Conservation (phyloP, 1,140 invertebrate genomes). For the Ctenoplectra terminalis region DNA sequence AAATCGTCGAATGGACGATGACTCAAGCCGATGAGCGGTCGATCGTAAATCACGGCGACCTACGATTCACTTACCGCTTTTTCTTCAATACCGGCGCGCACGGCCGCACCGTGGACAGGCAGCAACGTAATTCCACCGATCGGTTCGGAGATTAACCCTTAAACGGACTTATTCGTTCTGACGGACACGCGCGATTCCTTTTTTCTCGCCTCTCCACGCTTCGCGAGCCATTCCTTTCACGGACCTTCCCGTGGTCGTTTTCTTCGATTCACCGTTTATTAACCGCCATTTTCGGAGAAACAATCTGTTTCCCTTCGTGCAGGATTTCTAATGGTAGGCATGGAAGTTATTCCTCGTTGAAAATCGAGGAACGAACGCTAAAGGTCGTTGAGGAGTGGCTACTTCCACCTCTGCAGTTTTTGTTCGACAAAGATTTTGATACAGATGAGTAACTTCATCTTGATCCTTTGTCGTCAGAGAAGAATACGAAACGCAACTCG, state of each 20-base stretch:
- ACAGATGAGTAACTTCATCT: too few species aligned
- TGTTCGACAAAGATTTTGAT: too few species aligned
- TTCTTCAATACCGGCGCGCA: neutral
- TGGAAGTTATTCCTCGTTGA: neutral
- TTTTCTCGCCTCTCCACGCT: conserved; percentile 23
- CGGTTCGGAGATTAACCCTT: conserved; percentile 48
- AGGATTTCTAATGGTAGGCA: neutral
- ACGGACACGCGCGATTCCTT: conserved; percentile 44
- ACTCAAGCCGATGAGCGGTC: conserved; percentile 12
- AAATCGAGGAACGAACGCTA: neutral
- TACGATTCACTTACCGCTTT: conserved; percentile 47
- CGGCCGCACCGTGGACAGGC: conserved; percentile 5
- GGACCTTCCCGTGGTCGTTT: neutral
- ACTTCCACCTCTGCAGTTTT: too few species aligned
- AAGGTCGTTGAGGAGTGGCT: neutral
- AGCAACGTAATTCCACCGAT: conserved; percentile 47
- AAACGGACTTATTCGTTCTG: conserved; percentile 50
- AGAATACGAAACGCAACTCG: too few species aligned
- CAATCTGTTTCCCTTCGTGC: neutral
- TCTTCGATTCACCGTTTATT: conserved; percentile 16
- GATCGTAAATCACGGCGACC: conserved; percentile 44
- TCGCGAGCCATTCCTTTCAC: conserved; percentile 47
- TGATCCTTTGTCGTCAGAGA: too few species aligned
- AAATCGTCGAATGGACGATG: conserved; percentile 31
- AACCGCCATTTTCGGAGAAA: conserved; percentile 29